Evolutionary conservation across 2,797 vertebrate species (phyloP).

Genomic region (Champsocephalus gunnari): DNA sequence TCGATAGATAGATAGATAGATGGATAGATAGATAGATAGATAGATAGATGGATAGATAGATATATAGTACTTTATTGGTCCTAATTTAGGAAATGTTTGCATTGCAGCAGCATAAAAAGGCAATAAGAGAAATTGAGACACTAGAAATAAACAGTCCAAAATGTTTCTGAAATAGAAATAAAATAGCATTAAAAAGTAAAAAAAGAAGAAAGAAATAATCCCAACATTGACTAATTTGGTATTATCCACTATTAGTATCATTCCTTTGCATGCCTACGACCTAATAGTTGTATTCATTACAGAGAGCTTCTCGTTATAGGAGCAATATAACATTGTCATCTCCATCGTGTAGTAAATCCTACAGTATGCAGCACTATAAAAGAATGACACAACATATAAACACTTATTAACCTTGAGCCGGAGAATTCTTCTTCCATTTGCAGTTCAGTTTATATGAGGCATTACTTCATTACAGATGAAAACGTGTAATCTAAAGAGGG

Average conservation of each 20-base stretch:
- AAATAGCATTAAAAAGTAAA: too few species aligned
- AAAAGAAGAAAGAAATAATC: too few species aligned
- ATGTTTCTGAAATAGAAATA: too few species aligned
- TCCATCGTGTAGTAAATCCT: neutral
- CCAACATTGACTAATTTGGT: constrained; percentile 3
- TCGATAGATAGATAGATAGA: too few species aligned
- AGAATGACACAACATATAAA: neutral
- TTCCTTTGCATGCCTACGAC: neutral
- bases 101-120: too few species aligned
- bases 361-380: constrained; percentile 4
- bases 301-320: neutral
- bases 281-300: constrained; percentile 14
- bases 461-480: neutral
- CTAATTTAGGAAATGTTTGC: too few species aligned
- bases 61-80: too few species aligned
- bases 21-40: too few species aligned
- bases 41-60: too few species aligned
- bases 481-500: constrained; percentile 4
- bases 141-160: too few species aligned
- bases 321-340: neutral
- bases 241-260: constrained; percentile 5
- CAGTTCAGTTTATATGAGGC: neutral
- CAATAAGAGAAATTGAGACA: too few species aligned
- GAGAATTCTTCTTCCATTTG: neutral
- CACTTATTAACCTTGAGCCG: neutral